Evolutionary conservation across 2,888 invertebrate genomes (phyloP).

Genomic region (Drosophila ezoana): DNA sequence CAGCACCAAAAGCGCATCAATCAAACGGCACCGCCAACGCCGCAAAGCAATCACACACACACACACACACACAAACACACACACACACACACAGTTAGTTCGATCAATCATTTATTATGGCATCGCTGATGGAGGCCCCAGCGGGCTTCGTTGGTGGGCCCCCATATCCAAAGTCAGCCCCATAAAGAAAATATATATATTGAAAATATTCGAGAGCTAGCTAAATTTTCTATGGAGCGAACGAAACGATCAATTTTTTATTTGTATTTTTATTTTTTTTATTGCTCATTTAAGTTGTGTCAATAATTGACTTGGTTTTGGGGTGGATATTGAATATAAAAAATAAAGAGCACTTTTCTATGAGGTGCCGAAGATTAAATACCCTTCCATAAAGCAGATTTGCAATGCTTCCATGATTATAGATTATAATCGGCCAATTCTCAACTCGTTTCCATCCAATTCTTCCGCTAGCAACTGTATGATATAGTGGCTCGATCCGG

Average conservation of each 20-base stretch:
- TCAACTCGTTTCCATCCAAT: no score
- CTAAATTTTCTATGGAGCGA: slow-evolving; percentile 57
- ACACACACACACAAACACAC: slow-evolving; percentile 20
- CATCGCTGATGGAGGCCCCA: slow-evolving; percentile 73
- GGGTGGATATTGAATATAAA: not conserved
- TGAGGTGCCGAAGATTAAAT: no score
- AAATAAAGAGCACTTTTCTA: no score
- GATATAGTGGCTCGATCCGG: no score
- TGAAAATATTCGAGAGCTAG: slow-evolving; percentile 50
- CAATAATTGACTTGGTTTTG: slow-evolving; percentile 26
- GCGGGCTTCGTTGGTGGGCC: slow-evolving; percentile 67
- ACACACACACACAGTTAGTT: slow-evolving; percentile 33
- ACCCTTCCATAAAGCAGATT: no score
- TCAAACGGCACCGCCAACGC: slow-evolving; percentile 76
- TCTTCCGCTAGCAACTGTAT: no score
- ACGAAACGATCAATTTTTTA: slow-evolving; percentile 21
- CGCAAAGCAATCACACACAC: slow-evolving; percentile 45
- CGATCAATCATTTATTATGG: slow-evolving; percentile 79
- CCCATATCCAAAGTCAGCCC: slow-evolving; percentile 24
- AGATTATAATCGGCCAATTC: no score
- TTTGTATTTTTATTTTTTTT: no score
- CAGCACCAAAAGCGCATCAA: slow-evolving; percentile 76
- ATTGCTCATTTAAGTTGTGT: no score
- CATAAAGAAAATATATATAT: slow-evolving; percentile 59
- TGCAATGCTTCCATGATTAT: no score